Evolutionary conservation across 2,888 invertebrate species (phyloP).

Genomic region (Diadegma fenestrale): DNA sequence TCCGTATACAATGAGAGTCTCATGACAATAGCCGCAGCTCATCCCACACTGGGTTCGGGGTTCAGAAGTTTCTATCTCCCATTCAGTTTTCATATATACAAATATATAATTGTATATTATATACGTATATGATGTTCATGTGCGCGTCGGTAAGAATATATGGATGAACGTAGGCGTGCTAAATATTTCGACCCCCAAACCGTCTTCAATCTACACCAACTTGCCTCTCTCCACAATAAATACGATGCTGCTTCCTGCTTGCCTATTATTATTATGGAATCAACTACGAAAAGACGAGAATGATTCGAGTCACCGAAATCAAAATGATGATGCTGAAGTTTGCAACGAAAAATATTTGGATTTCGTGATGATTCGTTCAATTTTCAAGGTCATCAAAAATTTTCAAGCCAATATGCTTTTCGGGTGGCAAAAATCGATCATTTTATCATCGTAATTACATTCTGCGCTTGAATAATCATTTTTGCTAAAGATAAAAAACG

Average conservation of each 20-base stretch:
- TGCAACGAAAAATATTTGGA: too few relatives aligned
- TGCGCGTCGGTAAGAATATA: not conserved
- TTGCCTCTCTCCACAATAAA: constrained; percentile 78
- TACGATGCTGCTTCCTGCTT: constrained; percentile 77
- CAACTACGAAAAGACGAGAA: not conserved
- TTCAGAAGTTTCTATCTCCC: constrained; percentile 60
- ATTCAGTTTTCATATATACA: constrained; percentile 27
- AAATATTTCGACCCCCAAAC: constrained; percentile 52
- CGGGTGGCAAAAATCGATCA: too few relatives aligned
- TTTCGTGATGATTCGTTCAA: too few relatives aligned
- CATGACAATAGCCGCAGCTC: constrained; percentile 75
- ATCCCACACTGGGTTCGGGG: constrained; percentile 42
- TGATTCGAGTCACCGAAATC: not conserved
- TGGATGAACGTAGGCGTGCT: constrained; percentile 37
- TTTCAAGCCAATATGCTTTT: too few relatives aligned
- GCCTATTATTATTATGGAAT: constrained; percentile 9
- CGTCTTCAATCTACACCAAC: constrained; percentile 66
- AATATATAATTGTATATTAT: not conserved
- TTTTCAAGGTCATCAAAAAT: too few relatives aligned
- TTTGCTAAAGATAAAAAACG: too few relatives aligned
- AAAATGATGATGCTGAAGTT: too few relatives aligned
- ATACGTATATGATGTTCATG: not conserved
- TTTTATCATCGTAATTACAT: too few relatives aligned
- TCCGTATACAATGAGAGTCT: constrained; percentile 76
- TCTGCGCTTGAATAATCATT: too few relatives aligned